A percentile compares a stretch with the other conserved stretches of the same genome.
These are phyloP conservation scores for Caenorhabditis zanzibari DNA, from an alignment of 2,888 invertebrate genomes.

Conservation along the genomic window DNA sequence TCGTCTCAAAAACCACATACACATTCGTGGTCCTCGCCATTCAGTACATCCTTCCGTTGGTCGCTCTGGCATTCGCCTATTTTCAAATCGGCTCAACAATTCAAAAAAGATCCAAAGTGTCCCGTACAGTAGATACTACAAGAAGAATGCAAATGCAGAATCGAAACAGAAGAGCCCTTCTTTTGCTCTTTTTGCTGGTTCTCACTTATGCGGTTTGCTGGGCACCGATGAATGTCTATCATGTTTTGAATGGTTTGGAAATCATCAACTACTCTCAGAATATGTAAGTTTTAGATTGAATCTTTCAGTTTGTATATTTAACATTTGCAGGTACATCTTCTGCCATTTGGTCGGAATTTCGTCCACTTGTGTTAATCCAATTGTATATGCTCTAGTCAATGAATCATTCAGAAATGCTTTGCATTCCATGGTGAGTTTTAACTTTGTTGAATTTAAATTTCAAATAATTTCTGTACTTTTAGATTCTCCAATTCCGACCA, in stretches of 20 bases:
- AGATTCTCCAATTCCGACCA: slow-evolving; percentile 68
- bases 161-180: slow-evolving; percentile 88
- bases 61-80: slow-evolving; percentile 80
- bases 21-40: slow-evolving; percentile 78
- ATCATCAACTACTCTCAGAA: slow-evolving; percentile 81
- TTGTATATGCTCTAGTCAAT: slow-evolving; percentile 94
- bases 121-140: slow-evolving; percentile 69
- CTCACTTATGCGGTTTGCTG: slow-evolving; percentile 93
- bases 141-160: slow-evolving; percentile 73
- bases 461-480: neutral
- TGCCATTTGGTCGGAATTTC: slow-evolving; percentile 90
- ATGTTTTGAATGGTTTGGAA: slow-evolving; percentile 84
- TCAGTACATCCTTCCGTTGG: slow-evolving; percentile 78
- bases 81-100: slow-evolving; percentile 82
- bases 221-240: slow-evolving; percentile 93
- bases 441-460: neutral
- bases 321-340: slow-evolving; percentile 84
- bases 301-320: too few species aligned
- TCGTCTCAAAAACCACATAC: slow-evolving; percentile 77
- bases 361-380: slow-evolving; percentile 93
- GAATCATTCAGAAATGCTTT: slow-evolving; percentile 88
- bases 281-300: slow-evolving; percentile 63
- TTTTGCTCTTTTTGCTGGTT: slow-evolving; percentile 91
- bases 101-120: slow-evolving; percentile 73
- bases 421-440: slow-evolving; percentile 62